phyloP scores from a whole-genome alignment of 2,113 vertebrate genomes.

The Trematocara macrostoma region DNA sequence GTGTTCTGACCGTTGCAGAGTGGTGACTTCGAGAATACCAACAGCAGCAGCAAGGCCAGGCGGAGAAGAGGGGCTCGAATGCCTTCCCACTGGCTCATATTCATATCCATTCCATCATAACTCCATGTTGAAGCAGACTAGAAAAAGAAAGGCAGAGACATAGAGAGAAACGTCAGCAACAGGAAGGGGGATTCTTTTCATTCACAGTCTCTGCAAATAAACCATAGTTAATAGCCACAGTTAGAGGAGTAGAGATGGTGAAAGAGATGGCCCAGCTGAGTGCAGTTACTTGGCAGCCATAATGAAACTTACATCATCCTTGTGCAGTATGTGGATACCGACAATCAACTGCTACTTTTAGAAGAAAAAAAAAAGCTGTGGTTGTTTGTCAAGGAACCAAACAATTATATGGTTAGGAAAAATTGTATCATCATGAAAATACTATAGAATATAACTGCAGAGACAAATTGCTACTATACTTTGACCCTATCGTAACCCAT shows the following conservation, averaged over 20 bases:
- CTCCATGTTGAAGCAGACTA: constrained; percentile 74
- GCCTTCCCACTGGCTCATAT: constrained; percentile 86
- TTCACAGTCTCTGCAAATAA: neutral
- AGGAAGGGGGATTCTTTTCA: neutral
- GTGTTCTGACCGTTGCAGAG: constrained; percentile 70
- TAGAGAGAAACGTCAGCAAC: constrained; percentile 4
- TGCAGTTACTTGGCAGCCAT: constrained; percentile 2
- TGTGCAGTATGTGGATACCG: constrained; percentile 25
- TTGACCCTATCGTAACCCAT: constrained; percentile 29
- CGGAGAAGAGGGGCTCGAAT: constrained; percentile 71
- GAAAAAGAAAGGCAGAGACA: constrained; percentile 19
- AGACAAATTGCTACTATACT: constrained; percentile 12
- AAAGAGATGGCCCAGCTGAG: neutral
- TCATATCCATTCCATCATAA: constrained; percentile 90
- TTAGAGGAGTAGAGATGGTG: neutral
- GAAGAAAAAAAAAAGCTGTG: constrained; percentile 42
- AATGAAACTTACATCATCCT: neutral
- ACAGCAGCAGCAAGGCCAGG: constrained; percentile 76
- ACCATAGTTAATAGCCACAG: neutral
- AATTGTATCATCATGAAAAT: constrained; percentile 49
- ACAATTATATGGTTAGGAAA: constrained; percentile 47
- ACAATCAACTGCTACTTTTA: constrained; percentile 23
- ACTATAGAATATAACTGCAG: constrained; percentile 25
- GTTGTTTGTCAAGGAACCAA: constrained; percentile 53
- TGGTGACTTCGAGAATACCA: constrained; percentile 77